phyloP scores from a whole-genome alignment of 2,797 vertebrate species.

The Hapalemur alaotrensis region DNA sequence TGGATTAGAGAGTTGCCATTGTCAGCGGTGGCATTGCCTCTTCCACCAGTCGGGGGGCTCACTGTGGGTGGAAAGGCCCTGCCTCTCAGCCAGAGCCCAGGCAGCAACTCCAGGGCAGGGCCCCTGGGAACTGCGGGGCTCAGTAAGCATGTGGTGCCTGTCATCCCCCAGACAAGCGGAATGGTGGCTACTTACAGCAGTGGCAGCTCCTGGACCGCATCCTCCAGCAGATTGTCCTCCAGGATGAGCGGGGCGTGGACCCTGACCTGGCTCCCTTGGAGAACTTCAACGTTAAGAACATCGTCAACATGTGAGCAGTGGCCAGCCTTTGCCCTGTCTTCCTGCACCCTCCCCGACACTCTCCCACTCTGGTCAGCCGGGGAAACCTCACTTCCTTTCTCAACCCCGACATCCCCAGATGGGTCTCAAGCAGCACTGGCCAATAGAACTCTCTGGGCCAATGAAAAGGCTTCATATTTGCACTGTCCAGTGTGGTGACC shows the following conservation, averaged over 20 bases:
- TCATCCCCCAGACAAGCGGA: constrained; percentile 90
- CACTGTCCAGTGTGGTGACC: background rate
- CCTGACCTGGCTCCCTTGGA: constrained; percentile 93
- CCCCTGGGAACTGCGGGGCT: background rate
- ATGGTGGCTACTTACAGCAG: constrained; percentile 92
- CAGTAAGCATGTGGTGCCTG: background rate
- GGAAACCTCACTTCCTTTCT: background rate
- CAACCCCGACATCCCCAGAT: background rate
- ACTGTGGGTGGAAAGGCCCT: background rate
- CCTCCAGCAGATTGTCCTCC: constrained; percentile 97
- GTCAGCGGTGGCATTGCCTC: background rate
- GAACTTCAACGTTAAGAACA: constrained; percentile 98
- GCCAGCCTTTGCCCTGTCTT: background rate
- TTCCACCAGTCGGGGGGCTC: background rate
- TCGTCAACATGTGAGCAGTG: constrained; percentile 94
- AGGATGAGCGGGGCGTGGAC: constrained; percentile 95
- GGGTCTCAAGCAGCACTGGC: background rate
- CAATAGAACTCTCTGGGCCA: background rate
- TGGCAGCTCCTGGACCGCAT: constrained; percentile 98
- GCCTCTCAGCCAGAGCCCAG: background rate
- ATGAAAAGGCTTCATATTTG: fast-evolving
- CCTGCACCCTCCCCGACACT: background rate
- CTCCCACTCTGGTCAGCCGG: background rate
- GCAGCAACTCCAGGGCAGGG: background rate
- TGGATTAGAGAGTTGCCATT: background rate